A percentile compares a stretch with the other conserved stretches of the same genome.
Evolutionary conservation across 2,113 vertebrate species (phyloP).

Genomic region (Euleptes europaea): DNA sequence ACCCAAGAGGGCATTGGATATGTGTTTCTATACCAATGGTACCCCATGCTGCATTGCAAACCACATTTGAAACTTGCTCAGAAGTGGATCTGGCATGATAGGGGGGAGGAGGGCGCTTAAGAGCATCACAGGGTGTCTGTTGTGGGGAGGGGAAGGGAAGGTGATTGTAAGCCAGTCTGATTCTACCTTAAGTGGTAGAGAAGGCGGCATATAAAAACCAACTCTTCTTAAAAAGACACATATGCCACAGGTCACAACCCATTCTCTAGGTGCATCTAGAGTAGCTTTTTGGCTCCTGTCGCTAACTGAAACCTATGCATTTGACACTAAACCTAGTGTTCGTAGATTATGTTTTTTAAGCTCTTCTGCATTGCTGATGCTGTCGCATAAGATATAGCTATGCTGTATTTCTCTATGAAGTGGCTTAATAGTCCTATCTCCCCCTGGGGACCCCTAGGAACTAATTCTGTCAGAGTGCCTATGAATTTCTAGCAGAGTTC

Average conservation of each 20-base stretch:
- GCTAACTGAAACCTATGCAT: neutral
- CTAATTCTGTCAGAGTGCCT: neutral
- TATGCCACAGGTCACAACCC: no score
- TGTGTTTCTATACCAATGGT: neutral
- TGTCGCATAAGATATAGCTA: neutral
- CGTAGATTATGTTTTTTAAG: neutral
- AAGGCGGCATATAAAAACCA: no score
- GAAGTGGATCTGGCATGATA: neutral
- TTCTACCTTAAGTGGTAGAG: no score
- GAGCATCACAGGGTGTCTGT: no score
- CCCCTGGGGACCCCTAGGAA: neutral
- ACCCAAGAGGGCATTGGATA: no score
- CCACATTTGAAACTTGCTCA: neutral
- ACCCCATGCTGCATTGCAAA: neutral
- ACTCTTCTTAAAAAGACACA: neutral
- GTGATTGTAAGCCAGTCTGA: no score
- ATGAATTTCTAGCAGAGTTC: neutral
- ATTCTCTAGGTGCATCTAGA: neutral
- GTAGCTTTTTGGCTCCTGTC: neutral
- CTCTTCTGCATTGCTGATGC: neutral
- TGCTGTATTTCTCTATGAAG: neutral
- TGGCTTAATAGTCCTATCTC: neutral
- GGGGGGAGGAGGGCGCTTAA: no score
- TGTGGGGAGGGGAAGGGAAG: no score
- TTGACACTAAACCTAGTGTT: neutral